Conservation (phyloP, 2,888 invertebrate species). For the Didymodactylos carnosus region DNA sequence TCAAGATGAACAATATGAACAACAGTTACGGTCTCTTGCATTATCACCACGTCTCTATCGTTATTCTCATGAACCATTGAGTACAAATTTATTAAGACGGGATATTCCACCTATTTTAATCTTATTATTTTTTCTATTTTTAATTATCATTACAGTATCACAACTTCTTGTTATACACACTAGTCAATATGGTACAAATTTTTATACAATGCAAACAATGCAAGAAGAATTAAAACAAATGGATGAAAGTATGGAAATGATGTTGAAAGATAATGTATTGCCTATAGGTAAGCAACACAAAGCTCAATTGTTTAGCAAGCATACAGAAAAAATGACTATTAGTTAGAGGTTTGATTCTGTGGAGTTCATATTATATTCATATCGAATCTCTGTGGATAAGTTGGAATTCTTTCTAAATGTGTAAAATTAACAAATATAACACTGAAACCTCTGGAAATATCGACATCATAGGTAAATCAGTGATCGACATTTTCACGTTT, state of each 20-base stretch:
- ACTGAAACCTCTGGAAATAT: no score
- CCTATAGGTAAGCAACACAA: no score
- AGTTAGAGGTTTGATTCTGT: no score
- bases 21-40: no score
- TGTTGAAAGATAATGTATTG: constrained; percentile 8
- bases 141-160: constrained; percentile 9
- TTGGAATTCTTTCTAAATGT: no score
- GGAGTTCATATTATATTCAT: no score
- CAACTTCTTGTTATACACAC: constrained; percentile 13
- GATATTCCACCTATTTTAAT: constrained; percentile 7
- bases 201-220: constrained; percentile 6
- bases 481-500: no score
- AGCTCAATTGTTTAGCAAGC: no score
- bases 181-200: neutral
- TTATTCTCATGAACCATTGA: neutral
- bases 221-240: constrained; percentile 14
- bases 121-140: constrained; percentile 11
- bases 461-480: no score
- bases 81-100: neutral
- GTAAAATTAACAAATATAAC: no score
- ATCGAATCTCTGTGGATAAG: no score
- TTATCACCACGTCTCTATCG: neutral
- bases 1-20: neutral
- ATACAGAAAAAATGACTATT: no score
- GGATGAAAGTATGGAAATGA: constrained; percentile 10